Evolutionary conservation across 2,797 vertebrate species (phyloP).

Genomic region (Argya squamiceps): DNA sequence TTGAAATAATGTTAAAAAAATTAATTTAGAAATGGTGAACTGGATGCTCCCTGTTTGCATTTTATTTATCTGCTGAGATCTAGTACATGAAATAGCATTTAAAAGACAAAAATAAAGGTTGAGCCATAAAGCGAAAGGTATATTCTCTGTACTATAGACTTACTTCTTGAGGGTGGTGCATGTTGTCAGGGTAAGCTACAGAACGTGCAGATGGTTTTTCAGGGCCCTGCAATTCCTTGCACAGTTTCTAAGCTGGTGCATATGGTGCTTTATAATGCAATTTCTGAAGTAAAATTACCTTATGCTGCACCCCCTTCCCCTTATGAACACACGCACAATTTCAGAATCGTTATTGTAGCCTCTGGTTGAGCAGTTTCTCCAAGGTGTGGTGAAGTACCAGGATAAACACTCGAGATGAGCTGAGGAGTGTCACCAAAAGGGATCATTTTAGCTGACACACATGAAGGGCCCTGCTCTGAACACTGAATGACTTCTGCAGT

Average conservation of each 20-base stretch:
- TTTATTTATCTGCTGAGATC: slow-evolving; percentile 67
- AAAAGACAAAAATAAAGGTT: slow-evolving; percentile 62
- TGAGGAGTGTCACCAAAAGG: neutral
- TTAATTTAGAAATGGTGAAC: slow-evolving; percentile 23
- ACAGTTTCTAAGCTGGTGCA: slow-evolving; percentile 49
- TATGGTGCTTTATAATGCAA: slow-evolving; percentile 72
- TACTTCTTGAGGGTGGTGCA: slow-evolving; percentile 54
- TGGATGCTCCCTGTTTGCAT: slow-evolving; percentile 60
- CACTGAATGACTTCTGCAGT: slow-evolving; percentile 48
- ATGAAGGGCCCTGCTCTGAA: neutral
- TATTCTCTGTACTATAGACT: slow-evolving; percentile 53
- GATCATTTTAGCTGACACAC: slow-evolving; percentile 43
- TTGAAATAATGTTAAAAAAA: slow-evolving; percentile 47
- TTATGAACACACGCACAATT: slow-evolving; percentile 70
- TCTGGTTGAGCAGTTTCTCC: slow-evolving; percentile 67
- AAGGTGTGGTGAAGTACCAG: slow-evolving; percentile 58
- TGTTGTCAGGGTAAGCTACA: slow-evolving; percentile 67
- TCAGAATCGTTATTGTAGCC: slow-evolving; percentile 65
- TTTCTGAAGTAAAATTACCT: slow-evolving; percentile 62
- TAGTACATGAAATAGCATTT: slow-evolving; percentile 59
- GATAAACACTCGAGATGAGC: slow-evolving; percentile 38
- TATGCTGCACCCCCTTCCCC: slow-evolving; percentile 69
- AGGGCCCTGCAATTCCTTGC: slow-evolving; percentile 62
- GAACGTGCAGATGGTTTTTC: slow-evolving; percentile 62
- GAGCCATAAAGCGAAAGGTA: slow-evolving; percentile 72